Base-by-base conservation (phyloP, 1,140 invertebrate genomes). In the Platyscapa corneri region DNA sequence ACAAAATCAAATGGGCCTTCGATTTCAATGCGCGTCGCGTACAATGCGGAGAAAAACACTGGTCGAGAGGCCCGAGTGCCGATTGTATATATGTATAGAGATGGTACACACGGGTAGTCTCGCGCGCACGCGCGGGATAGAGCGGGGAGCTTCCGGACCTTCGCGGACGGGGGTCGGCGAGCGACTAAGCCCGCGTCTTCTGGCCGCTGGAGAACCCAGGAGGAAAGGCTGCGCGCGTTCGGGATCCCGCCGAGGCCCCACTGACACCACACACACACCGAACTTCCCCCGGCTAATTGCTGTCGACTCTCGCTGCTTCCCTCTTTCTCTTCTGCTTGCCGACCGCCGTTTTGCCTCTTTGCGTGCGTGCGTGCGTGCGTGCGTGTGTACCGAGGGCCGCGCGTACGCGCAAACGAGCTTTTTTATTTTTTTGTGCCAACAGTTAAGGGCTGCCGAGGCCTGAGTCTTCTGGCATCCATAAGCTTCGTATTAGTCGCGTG, bases 161-260 rank as follows among this genome's bases (percentile, higher is more conserved):
- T 86, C 91, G 88, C 91, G 88, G 88, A 89, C 91, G 90, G 89
- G 89, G 91, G 92, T 92, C 92, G 92, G 91, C 88, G 91, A 91
- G 90, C 92, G 91, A 93, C 92, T 93, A 91, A 90, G 77, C 82
- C 88, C 85, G 60, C 39, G 72, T 46, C 78, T 74, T 86, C 14
- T 76, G 5, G 20, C 37, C 79, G 14, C 30, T n/a, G 49, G 78
- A 67, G 39, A 12, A 83, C 84, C 65, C 77, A 49, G 46, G 34
- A 64, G 79, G 78, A 72, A 80, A 74, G 74, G 86, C 78, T 86
- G 86, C 83, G 86, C 83, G 80, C 82, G 86, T 72, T 64, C 76
- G 56, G 74, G 46, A 81, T 88, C 86, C 88, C 80, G 83, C 79
- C 83, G 85, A 23, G 84, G 42, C 46, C 46, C 65, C n/a, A 56